Base-by-base conservation (phyloP, 2,888 invertebrate genomes). In the Hyposoter dolosus region DNA sequence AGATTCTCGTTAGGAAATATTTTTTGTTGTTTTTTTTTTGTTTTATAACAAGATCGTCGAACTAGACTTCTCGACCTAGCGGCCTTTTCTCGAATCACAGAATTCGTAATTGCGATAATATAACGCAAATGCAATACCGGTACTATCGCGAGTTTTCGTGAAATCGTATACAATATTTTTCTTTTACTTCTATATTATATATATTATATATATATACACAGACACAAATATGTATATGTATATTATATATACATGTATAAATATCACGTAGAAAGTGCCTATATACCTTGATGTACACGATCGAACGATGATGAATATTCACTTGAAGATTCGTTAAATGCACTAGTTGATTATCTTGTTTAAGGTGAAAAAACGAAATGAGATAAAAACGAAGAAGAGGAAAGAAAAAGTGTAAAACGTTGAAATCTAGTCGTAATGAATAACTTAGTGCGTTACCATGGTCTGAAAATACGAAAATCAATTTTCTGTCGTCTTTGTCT, bases 181-280 rank as follows among this genome's bases (percentile, higher is more conserved):
- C 32, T 63, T 78, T 79, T 71, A 23, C n/a, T 80, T 76, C 3
- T 28, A 53, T 50, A 40, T 50, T 50, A 63, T 45, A 74, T 43
- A 63, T 32, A 17, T 65, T 71, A 28, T 35, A 77, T 23, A 53
- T 56, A 28, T 47, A 69, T 28, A 53, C 45, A 60, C 76, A 76
- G 40, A 28, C 75, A 82, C 79, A 78, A 81, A 81, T 78, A 50
- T 74, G 72, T 91, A 66, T 76, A 75, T 72, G 72, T 77, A 47
- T 76, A 84, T 85, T 66, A 66, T 40, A 43, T 68, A 75, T 77
- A 71, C 72, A 40, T 71, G 82, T 85, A 79, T 82, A 75, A 77
- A 65, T 80, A 72, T 91, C 89, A 92, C 90, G 92, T 93, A 93
- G 93, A 92, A 93, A 93, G 93, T 93, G 93, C 93, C 93, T 93